A percentile compares a stretch with the other conserved stretches of the same genome.
phyloP scores from a whole-genome alignment of 2,797 vertebrate species.

The Acanthornis magna region DNA sequence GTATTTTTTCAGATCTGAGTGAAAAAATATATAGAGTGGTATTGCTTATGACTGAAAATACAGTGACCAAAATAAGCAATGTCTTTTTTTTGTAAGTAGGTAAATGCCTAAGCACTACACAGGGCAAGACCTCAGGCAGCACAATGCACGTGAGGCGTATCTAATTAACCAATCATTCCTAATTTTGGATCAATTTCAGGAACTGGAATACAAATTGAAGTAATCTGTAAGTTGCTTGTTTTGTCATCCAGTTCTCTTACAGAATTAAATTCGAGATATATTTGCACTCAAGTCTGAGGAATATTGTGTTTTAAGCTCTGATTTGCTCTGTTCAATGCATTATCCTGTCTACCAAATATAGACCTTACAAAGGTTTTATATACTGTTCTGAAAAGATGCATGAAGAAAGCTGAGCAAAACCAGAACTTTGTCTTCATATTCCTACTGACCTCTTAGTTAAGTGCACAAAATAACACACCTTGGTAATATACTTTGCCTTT shows the following conservation, averaged over 20 bases:
- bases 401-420: neutral
- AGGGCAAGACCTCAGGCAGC: neutral
- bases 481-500: neutral
- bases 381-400: neutral
- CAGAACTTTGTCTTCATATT: neutral
- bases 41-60: neutral
- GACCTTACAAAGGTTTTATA: neutral
- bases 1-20: neutral
- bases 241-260: neutral
- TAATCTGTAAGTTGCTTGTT: neutral
- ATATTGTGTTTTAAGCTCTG: neutral
- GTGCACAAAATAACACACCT: neutral
- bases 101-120: neutral
- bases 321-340: neutral
- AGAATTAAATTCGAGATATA: neutral
- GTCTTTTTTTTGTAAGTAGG: neutral
- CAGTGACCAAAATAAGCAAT: fast-evolving
- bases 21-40: neutral
- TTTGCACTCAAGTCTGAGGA: neutral
- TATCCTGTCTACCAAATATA: neutral
- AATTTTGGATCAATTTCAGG: neutral
- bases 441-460: neutral
- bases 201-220: neutral
- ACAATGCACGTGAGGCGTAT: fast-evolving
- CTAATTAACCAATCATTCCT: neutral